These are phyloP conservation scores for Diplodus puntazzo DNA, from an alignment of 2,797 vertebrate species.

Conservation along the genomic window DNA sequence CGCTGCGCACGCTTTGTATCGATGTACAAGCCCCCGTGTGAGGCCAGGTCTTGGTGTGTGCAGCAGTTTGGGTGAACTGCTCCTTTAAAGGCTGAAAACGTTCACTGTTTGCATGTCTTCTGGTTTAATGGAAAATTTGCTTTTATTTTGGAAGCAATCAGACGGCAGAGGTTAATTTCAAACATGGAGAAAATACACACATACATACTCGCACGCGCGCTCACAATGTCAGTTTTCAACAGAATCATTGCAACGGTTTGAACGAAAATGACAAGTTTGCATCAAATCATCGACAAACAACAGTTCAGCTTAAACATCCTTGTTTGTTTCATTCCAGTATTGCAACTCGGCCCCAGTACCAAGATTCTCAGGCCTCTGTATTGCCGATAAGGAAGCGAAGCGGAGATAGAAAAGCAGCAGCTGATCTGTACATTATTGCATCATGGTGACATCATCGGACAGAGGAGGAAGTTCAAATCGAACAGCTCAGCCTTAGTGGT, in stretches of 20 bases:
- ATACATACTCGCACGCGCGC: neutral
- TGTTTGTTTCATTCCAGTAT: slow-evolving; percentile 26
- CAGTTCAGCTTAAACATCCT: slow-evolving; percentile 11
- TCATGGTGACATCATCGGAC: slow-evolving; percentile 85
- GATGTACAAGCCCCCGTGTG: too few species aligned
- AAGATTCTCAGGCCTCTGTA: slow-evolving; percentile 22
- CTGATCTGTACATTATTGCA: slow-evolving; percentile 97
- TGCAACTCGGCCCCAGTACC: neutral
- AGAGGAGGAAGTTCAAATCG: slow-evolving; percentile 28
- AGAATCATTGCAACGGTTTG: neutral
- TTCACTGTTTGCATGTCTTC: slow-evolving; percentile 10
- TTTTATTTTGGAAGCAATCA: slow-evolving; percentile 51
- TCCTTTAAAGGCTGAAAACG: slow-evolving; percentile 25
- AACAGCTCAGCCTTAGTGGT: slow-evolving; percentile 7
- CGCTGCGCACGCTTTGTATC: too few species aligned
- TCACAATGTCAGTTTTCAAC: slow-evolving; percentile 29
- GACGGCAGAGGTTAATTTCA: slow-evolving; percentile 8
- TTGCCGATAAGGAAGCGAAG: slow-evolving; percentile 47
- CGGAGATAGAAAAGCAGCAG: slow-evolving; percentile 86
- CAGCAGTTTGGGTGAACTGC: slow-evolving; percentile 21
- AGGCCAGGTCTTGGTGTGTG: neutral
- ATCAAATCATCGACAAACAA: slow-evolving; percentile 10
- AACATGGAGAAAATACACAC: neutral
- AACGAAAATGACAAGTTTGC: slow-evolving; percentile 13
- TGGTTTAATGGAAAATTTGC: slow-evolving; percentile 10